Conservation (phyloP, 2,113 vertebrate genomes). For the Connochaetes taurinus region DNA sequence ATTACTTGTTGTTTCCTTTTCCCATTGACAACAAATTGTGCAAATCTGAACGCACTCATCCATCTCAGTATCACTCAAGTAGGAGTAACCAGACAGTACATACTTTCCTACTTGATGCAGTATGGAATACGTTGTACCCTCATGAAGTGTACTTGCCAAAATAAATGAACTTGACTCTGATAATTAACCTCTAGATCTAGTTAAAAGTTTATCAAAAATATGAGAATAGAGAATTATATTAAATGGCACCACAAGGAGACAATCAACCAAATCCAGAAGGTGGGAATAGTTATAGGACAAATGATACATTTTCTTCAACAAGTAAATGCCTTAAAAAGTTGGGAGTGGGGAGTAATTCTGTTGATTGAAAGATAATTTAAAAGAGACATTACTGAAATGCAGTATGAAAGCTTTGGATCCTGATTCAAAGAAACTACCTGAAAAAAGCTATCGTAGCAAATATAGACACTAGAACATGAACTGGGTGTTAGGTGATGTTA, state of each 20-base stretch:
- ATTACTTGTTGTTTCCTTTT: not conserved
- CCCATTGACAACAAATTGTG: not conserved
- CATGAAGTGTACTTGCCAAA: not conserved
- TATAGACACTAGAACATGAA: not conserved
- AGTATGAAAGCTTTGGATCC: not conserved
- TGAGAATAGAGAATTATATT: not conserved
- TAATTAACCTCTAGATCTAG: not conserved
- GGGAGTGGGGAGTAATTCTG: not conserved
- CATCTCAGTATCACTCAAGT: not conserved
- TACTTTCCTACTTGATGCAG: not conserved
- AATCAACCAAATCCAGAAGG: not conserved
- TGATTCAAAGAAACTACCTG: not conserved
- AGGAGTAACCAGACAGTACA: not conserved
- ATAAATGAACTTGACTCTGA: not conserved
- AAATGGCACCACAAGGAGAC: not conserved
- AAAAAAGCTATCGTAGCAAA: not conserved
- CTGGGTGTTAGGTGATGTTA: not conserved
- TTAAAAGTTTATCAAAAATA: not conserved
- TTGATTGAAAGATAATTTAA: not conserved
- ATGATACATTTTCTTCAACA: not conserved
- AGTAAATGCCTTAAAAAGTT: not conserved
- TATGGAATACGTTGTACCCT: not conserved
- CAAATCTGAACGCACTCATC: not conserved
- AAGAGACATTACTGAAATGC: not conserved
- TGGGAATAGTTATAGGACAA: not conserved